Evolutionary conservation across 2,888 invertebrate species (phyloP), one percentile per base, ranked within the genome.

Genomic region (Copidosoma aretas): DNA sequence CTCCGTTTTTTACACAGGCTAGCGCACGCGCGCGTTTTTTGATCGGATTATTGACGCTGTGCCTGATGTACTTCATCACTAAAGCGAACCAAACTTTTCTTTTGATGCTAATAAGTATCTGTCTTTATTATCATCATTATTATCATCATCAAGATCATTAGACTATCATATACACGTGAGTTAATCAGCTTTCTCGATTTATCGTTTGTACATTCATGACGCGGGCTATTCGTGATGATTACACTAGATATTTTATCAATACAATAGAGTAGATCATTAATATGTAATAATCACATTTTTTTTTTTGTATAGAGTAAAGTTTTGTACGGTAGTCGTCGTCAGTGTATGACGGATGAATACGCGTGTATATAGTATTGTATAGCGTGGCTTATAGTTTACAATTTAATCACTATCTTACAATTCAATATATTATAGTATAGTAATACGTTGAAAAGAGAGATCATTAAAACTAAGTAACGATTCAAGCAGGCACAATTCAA

Each of bases 1-100:
- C 65, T 68, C 53, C 43, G 68, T 72, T 72, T 72, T 68, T 72
- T 70, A 70, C 70, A 60, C 52, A 63, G 46, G 24, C 64, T 54
- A 71, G 43, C 46, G 25, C 22, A 21, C 43, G 21, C 17, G n/a
- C 43, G 10, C 54, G 51, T 54, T 59, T 17, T 62, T 39, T 57
- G 49, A 65, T 65, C 58, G 53, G 57, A 53, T 54, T 52, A 61
- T 65, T 53, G 59, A 54, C 58, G 62, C 8, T 3, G 32, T 32
- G 32, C 8, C 4, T 32, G 8, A 5, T 32, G 3, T 32, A 32
- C 32, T 32, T 32, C 32, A 32, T 32, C 14, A 10, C 54, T 57
- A 43, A 14, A 32, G 17, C 1, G 2, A 39, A 17, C 39, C 32
- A 57, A 57, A 17, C 1, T 17, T 46, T 41, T 60, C 32, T 24